These are phyloP conservation scores for Myotis lucifugus DNA, from an alignment of 2,113 vertebrate genomes.

Conservation along the genomic window DNA sequence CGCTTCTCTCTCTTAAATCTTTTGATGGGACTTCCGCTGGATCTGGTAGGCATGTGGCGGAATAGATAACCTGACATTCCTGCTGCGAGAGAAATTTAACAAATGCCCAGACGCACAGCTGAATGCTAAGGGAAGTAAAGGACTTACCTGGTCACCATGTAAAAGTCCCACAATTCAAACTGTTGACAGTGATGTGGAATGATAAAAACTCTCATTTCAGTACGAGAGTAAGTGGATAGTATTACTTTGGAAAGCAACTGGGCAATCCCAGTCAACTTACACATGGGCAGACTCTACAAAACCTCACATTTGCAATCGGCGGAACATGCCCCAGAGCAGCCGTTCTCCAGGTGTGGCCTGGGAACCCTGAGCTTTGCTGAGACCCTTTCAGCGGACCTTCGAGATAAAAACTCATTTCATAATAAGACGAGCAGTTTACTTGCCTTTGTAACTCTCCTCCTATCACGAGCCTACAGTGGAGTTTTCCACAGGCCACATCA, in stretches of 20 bases:
- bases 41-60: neutral
- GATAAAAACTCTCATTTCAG: neutral
- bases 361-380: neutral
- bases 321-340: neutral
- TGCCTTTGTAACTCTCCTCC: slow-evolving; percentile 3
- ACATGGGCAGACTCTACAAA: neutral
- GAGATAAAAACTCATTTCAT: neutral
- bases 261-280: neutral
- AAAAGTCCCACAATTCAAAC: neutral
- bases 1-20: neutral
- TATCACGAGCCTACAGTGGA: neutral
- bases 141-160: neutral
- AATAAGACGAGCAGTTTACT: neutral
- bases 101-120: rapidly evolving
- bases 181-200: neutral
- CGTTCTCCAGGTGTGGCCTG: neutral
- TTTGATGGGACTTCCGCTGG: neutral
- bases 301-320: neutral
- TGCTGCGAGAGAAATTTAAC: neutral
- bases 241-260: neutral
- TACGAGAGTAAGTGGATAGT: neutral
- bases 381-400: neutral
- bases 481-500: neutral
- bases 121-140: neutral
- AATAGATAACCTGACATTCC: neutral